A percentile compares a stretch with the other conserved stretches of the same genome.
Evolutionary conservation across 2,113 vertebrate genomes (phyloP).

Genomic region (Oceanites oceanicus): DNA sequence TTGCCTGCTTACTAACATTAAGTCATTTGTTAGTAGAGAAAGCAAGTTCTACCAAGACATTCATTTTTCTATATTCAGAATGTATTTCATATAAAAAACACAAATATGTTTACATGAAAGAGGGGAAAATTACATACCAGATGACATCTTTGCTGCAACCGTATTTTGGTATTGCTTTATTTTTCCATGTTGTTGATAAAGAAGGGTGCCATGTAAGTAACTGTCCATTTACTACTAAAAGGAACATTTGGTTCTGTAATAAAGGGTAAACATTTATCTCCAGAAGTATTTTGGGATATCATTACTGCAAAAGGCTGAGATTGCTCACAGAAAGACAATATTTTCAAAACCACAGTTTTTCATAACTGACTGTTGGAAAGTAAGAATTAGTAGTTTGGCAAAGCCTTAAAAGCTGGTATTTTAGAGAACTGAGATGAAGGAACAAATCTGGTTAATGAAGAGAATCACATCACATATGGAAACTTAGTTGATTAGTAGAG

Average conservation of each 20-base stretch:
- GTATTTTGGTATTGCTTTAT: not conserved
- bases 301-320: not conserved
- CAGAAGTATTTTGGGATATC: not conserved
- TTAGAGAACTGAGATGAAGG: not conserved
- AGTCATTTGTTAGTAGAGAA: not conserved
- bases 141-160: not conserved
- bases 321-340: not conserved
- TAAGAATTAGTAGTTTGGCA: not conserved
- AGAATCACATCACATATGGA: not conserved
- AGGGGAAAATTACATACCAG: not conserved
- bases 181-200: not conserved
- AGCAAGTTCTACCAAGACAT: not conserved
- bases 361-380: not conserved
- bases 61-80: not conserved
- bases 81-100: not conserved
- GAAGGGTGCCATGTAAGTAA: not conserved
- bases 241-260: not conserved
- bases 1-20: not conserved
- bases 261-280: not conserved
- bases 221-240: not conserved
- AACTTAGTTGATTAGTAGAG: not conserved
- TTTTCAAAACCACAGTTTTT: not conserved
- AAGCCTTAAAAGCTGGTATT: not conserved
- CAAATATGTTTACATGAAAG: not conserved
- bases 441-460: constrained; percentile 19